Evolutionary conservation across 2,888 invertebrate species (phyloP).

Genomic region (Nemoura dubitans): DNA sequence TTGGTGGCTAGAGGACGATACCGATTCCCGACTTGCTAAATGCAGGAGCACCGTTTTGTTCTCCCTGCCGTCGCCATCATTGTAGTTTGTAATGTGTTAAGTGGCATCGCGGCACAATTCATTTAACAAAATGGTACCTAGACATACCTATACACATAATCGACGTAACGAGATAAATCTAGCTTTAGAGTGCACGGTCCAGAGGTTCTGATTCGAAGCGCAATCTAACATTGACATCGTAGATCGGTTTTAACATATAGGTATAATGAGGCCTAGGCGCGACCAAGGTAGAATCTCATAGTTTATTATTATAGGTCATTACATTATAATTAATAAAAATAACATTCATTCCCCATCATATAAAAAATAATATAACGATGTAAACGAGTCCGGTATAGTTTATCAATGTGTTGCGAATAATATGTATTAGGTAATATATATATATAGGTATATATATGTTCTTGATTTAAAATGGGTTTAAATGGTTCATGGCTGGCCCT

Average conservation of each 20-base stretch:
- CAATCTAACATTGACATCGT: not conserved
- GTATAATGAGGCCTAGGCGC: conserved; percentile 8
- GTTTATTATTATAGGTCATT: not conserved
- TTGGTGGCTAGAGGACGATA: too few species aligned
- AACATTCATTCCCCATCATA: not conserved
- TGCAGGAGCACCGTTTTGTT: not conserved
- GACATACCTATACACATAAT: not conserved
- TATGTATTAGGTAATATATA: not conserved
- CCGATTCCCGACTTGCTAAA: too few species aligned
- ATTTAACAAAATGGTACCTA: not conserved
- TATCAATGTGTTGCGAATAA: conserved; percentile 32
- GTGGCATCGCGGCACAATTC: not conserved
- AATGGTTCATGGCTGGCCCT: conserved; percentile 22
- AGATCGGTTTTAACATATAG: not conserved
- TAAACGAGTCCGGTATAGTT: conserved; percentile 19
- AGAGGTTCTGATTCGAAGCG: not conserved
- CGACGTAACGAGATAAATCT: not conserved
- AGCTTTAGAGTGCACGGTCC: not conserved
- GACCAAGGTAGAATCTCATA: conserved; percentile 19
- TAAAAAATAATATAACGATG: not conserved
- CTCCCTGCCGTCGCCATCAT: not conserved
- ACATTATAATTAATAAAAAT: conserved; percentile 14
- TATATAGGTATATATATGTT: not conserved
- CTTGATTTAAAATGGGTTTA: conserved; percentile 13
- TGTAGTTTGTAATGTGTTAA: conserved; percentile 5